Percentiles rank a stretch among this genome's conserved stretches.
These are phyloP conservation scores for Oncorhynchus nerka DNA, from an alignment of 2,113 vertebrate species.

Conservation along the genomic window DNA sequence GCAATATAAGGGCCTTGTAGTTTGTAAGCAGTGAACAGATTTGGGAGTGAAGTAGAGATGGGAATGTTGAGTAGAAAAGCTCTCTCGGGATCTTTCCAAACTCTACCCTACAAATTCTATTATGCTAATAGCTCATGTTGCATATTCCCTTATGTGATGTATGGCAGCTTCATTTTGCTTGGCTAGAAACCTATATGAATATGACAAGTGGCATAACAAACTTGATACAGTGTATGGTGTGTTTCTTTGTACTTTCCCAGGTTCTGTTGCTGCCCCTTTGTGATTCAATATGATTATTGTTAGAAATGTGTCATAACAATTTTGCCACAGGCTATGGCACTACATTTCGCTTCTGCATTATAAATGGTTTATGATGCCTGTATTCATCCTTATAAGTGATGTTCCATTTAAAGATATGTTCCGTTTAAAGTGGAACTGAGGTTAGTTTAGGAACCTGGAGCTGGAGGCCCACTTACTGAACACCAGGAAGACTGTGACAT, in stretches of 20 bases:
- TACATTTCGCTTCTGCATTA: too few species aligned
- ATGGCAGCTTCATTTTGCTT: constrained; percentile 7
- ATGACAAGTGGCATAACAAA: constrained; percentile 2
- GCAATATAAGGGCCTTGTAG: constrained; percentile 6
- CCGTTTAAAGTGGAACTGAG: not conserved
- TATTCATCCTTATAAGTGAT: not conserved
- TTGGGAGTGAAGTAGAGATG: not conserved
- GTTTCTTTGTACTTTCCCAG: constrained; percentile 3
- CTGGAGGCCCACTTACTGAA: constrained; percentile 2
- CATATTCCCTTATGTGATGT: constrained; percentile 5
- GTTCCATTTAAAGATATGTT: not conserved
- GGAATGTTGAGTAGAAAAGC: constrained; percentile 3
- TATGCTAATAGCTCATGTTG: constrained; percentile 9
- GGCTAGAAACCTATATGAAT: not conserved
- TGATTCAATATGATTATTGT: not conserved
- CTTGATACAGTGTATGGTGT: not conserved
- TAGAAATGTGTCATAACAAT: not conserved
- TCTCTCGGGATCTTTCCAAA: not conserved
- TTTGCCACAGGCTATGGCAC: too few species aligned
- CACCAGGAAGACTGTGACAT: not conserved
- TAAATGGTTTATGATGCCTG: not conserved
- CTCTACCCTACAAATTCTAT: not conserved
- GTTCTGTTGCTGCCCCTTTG: not conserved
- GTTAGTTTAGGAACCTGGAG: not conserved
- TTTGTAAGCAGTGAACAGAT: not conserved